Percentiles rank a stretch among this genome's conserved stretches.
Evolutionary conservation across 2,888 invertebrate genomes (phyloP).

Genomic region (Chrysolina haemoptera): DNA sequence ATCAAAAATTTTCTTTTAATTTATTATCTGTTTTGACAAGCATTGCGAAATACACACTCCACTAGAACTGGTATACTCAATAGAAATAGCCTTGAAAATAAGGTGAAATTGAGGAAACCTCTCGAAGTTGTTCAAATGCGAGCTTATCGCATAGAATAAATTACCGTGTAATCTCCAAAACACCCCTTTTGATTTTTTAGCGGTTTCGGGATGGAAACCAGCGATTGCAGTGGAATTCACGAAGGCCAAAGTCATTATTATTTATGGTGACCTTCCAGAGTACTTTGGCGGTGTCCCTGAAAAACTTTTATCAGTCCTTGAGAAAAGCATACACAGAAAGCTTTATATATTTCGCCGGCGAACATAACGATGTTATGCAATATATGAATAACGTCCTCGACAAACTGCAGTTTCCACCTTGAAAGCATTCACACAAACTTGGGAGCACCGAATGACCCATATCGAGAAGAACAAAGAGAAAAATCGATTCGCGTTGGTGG

Average conservation of each 20-base stretch:
- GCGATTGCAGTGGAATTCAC: constrained; percentile 11
- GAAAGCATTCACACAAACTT: constrained; percentile 39
- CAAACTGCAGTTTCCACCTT: constrained; percentile 48
- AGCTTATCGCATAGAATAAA: constrained; percentile 19
- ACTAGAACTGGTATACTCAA: no score
- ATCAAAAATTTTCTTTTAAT: no score
- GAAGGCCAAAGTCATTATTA: constrained; percentile 30
- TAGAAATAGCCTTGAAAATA: not conserved
- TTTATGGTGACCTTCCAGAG: constrained; percentile 41
- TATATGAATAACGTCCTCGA: constrained; percentile 36
- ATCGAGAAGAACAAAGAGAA: constrained; percentile 17
- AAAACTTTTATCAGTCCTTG: constrained; percentile 45
- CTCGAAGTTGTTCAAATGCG: not conserved
- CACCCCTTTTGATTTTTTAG: not conserved
- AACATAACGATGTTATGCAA: constrained; percentile 43
- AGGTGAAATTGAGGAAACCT: not conserved
- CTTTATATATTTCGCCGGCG: constrained; percentile 29
- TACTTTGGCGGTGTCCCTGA: constrained; percentile 40
- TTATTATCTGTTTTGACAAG: no score
- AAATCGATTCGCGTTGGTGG: constrained; percentile 20
- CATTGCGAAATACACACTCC: no score
- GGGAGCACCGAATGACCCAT: constrained; percentile 24
- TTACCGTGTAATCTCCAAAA: constrained; percentile 1
- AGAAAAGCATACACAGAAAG: constrained; percentile 31
- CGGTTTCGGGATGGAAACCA: not conserved